Evolutionary conservation across 1,140 invertebrate species (phyloP).

Genomic region (Trigoniulus corallinus): DNA sequence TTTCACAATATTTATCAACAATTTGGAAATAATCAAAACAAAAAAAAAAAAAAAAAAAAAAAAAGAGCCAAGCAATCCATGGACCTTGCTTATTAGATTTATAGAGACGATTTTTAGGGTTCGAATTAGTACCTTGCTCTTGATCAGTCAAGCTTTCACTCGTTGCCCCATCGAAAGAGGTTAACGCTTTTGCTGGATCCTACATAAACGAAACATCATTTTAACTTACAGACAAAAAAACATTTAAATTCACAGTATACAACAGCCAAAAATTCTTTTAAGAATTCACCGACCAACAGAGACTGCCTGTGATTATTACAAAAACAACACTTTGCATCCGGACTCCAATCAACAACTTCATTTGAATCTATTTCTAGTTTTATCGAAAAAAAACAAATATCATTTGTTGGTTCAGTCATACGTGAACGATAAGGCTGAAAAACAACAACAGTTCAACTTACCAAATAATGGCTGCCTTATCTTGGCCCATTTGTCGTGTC

Average conservation of each 20-base stretch:
- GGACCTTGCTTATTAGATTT: too few relatives aligned
- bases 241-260: background rate
- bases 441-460: conserved; percentile 4
- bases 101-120: too few relatives aligned
- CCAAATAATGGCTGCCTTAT: conserved; percentile 44
- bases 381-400: background rate
- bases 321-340: conserved; percentile 68
- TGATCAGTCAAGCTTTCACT: background rate
- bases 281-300: too few relatives aligned
- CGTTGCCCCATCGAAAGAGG: background rate
- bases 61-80: too few relatives aligned
- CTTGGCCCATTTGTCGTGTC: conserved; percentile 82
- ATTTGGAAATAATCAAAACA: too few relatives aligned
- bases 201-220: background rate
- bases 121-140: background rate
- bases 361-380: conserved; percentile 19
- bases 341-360: conserved; percentile 53
- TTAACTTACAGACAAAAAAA: conserved; percentile 5
- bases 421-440: conserved; percentile 7
- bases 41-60: too few relatives aligned
- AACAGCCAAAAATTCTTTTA: conserved; percentile 11
- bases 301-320: conserved; percentile 46
- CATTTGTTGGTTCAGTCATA: background rate
- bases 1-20: too few relatives aligned
- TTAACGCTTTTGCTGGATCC: too few relatives aligned